A percentile compares a stretch with the other conserved stretches of the same genome.
These are phyloP conservation scores for Condylostylus longicornis DNA, from an alignment of 1,140 invertebrate genomes.

Conservation along the genomic window DNA sequence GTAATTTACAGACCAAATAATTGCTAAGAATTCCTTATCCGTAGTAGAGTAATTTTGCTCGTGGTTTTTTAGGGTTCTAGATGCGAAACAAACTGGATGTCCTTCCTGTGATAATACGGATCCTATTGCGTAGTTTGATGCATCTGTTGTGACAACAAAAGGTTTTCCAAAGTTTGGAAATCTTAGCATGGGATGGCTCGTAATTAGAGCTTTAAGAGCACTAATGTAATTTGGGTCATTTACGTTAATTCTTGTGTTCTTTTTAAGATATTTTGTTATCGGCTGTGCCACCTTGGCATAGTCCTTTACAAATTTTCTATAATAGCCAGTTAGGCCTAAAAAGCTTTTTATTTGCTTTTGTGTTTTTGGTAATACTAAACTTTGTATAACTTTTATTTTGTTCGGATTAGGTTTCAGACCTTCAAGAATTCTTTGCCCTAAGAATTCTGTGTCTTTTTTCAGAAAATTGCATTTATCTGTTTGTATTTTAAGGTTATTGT, in stretches of 20 bases:
- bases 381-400: too few relatives aligned
- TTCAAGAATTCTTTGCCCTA: too few relatives aligned
- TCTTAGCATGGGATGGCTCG: slow-evolving; percentile 8
- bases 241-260: not conserved
- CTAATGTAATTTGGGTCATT: slow-evolving; percentile 3
- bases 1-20: slow-evolving; percentile 30
- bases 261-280: not conserved
- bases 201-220: slow-evolving; percentile 10
- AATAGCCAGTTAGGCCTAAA: slow-evolving; percentile 1
- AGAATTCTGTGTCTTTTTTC: too few relatives aligned
- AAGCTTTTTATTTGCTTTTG: not conserved
- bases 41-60: slow-evolving; percentile 30
- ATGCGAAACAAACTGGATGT: slow-evolving; percentile 26
- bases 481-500: too few relatives aligned
- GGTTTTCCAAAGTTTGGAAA: slow-evolving; percentile 12
- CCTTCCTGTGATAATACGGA: slow-evolving; percentile 12
- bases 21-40: slow-evolving; percentile 32
- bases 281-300: too few relatives aligned
- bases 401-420: too few relatives aligned
- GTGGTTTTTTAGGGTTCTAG: slow-evolving; percentile 19
- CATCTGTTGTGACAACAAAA: slow-evolving; percentile 7
- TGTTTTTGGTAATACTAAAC: too few relatives aligned
- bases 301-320: slow-evolving; percentile 1
- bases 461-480: too few relatives aligned
- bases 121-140: slow-evolving; percentile 8